Conservation (phyloP, 2,113 vertebrate genomes). For the Xiphorhynchus elegans region DNA sequence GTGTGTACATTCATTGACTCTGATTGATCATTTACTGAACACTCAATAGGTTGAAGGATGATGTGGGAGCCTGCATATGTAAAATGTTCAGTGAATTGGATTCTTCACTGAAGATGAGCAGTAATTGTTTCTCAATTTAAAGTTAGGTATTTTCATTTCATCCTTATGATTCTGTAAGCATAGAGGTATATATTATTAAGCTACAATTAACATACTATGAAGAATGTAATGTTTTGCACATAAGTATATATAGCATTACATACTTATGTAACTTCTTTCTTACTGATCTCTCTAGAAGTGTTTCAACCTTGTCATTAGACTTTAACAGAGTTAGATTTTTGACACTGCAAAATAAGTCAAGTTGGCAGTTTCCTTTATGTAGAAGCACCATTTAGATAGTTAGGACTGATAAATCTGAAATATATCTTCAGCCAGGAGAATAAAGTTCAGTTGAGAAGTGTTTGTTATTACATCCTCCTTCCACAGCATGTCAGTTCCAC, state of each 20-base stretch:
- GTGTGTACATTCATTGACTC: conserved; percentile 67
- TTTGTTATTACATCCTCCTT: background rate
- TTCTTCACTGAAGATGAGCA: background rate
- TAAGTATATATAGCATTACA: too few species aligned
- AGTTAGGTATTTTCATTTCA: background rate
- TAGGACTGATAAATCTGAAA: background rate
- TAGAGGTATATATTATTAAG: background rate
- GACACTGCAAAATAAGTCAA: background rate
- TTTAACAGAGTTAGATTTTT: background rate
- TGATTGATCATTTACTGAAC: background rate
- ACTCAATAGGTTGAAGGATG: background rate
- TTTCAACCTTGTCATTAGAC: background rate
- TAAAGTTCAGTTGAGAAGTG: background rate
- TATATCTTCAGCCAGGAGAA: background rate
- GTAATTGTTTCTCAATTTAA: background rate
- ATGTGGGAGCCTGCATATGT: background rate
- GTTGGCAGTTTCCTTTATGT: background rate
- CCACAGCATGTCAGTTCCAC: background rate
- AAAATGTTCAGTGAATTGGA: background rate
- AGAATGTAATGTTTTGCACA: background rate
- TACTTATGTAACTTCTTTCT: too few species aligned
- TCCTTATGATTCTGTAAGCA: background rate
- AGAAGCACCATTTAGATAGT: background rate
- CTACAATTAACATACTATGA: background rate
- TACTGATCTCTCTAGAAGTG: background rate